These are phyloP conservation scores for Nesospiza acunhae DNA, from an alignment of 2,113 vertebrate genomes.

Conservation along the genomic window DNA sequence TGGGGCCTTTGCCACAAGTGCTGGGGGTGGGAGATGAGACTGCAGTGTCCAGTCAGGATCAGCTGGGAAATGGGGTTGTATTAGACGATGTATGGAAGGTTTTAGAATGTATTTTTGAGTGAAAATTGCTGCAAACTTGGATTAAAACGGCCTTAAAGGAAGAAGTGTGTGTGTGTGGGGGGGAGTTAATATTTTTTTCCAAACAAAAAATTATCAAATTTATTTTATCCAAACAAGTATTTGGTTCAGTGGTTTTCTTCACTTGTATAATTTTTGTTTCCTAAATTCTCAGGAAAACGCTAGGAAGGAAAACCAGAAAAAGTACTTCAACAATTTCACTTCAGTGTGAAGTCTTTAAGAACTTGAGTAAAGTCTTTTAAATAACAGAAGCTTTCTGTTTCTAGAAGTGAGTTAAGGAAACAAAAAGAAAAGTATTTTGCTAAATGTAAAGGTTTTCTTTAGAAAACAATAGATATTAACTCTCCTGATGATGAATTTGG, in stretches of 20 bases:
- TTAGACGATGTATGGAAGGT: not conserved
- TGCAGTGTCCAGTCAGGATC: not conserved
- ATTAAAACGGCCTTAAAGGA: not conserved
- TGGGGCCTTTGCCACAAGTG: not conserved
- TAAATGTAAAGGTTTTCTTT: not conserved
- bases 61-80: not conserved
- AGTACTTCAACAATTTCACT: not conserved
- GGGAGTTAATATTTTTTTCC: not conserved
- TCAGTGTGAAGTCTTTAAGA: not conserved
- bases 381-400: not conserved
- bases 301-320: not conserved
- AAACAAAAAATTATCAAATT: not conserved
- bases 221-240: not conserved
- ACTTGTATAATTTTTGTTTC: not conserved
- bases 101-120: not conserved
- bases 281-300: not conserved
- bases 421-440: not conserved
- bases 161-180: fast-evolving
- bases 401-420: not conserved
- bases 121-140: not conserved
- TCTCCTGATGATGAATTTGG: not conserved
- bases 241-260: not conserved
- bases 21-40: not conserved
- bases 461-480: not conserved
- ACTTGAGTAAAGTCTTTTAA: not conserved